These are phyloP conservation scores for Apomyelois bistriatella DNA, from an alignment of 2,888 invertebrate genomes.

Conservation along the genomic window DNA sequence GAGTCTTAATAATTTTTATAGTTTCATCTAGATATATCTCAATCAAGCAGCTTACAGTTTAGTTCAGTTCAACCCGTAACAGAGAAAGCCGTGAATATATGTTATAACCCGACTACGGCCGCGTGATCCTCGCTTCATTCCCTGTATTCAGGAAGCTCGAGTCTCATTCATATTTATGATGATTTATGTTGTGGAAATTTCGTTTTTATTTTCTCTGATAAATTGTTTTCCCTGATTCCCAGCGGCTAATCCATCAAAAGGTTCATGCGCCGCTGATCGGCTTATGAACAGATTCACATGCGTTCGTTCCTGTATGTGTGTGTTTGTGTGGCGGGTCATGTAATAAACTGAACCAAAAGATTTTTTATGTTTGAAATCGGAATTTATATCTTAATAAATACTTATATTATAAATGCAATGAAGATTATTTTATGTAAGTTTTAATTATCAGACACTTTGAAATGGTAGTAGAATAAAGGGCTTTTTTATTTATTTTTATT, in stretches of 20 bases:
- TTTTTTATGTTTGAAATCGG: background rate
- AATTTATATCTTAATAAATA: too few relatives aligned
- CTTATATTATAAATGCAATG: too few relatives aligned
- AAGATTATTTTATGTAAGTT: too few relatives aligned
- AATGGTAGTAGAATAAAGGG: too few relatives aligned
- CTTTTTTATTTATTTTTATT: too few relatives aligned
- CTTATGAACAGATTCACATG: background rate
- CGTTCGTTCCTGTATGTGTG: background rate
- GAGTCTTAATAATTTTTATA: too few relatives aligned
- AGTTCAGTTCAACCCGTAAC: background rate
- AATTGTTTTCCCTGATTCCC: background rate
- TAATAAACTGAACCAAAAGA: background rate
- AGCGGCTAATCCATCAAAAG: background rate
- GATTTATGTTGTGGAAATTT: slow-evolving; percentile 4
- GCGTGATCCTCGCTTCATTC: background rate
- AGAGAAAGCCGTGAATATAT: background rate
- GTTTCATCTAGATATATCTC: too few relatives aligned
- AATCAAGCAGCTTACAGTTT: background rate
- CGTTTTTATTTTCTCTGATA: slow-evolving; percentile 1
- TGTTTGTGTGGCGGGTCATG: background rate
- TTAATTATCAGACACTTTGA: too few relatives aligned
- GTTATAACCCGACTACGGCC: background rate
- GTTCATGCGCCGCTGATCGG: background rate
- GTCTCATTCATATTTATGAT: background rate
- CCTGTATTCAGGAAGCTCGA: background rate